Percentiles rank a stretch among this genome's conserved stretches.
These are phyloP conservation scores for Xylocampa areola DNA, from an alignment of 2,888 invertebrate species.

Conservation along the genomic window DNA sequence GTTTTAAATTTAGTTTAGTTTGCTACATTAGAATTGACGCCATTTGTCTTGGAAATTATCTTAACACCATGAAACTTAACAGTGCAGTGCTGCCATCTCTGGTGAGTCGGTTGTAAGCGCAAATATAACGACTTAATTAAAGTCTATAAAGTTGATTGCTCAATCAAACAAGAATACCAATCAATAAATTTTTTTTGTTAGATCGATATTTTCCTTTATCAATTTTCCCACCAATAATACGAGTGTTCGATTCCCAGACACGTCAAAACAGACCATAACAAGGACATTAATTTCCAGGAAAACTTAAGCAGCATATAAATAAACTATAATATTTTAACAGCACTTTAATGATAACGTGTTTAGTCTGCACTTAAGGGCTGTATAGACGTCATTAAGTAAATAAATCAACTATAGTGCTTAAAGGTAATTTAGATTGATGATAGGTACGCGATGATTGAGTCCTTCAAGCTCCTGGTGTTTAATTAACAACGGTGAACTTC, in stretches of 20 bases:
- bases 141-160: too few species aligned
- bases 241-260: not conserved
- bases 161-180: too few species aligned
- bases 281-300: slow-evolving; percentile 25
- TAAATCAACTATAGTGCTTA: slow-evolving; percentile 66
- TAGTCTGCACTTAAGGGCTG: slow-evolving; percentile 67
- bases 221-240: too few species aligned
- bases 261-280: slow-evolving; percentile 33
- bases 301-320: slow-evolving; percentile 39
- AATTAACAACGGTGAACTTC: slow-evolving; percentile 49
- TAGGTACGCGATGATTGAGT: slow-evolving; percentile 62
- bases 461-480: slow-evolving; percentile 55
- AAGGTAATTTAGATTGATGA: slow-evolving; percentile 68
- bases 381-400: slow-evolving; percentile 66
- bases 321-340: slow-evolving; percentile 55
- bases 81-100: too few species aligned
- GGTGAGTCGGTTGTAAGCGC: too few species aligned
- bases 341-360: slow-evolving; percentile 74
- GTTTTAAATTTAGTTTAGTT: too few species aligned
- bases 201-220: too few species aligned
- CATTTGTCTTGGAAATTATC: too few species aligned
- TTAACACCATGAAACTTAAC: too few species aligned
- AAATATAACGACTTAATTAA: too few species aligned
- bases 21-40: too few species aligned
- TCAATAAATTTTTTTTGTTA: too few species aligned